Conservation (phyloP, 2,888 invertebrate species). For the Calameuta filiformis region DNA sequence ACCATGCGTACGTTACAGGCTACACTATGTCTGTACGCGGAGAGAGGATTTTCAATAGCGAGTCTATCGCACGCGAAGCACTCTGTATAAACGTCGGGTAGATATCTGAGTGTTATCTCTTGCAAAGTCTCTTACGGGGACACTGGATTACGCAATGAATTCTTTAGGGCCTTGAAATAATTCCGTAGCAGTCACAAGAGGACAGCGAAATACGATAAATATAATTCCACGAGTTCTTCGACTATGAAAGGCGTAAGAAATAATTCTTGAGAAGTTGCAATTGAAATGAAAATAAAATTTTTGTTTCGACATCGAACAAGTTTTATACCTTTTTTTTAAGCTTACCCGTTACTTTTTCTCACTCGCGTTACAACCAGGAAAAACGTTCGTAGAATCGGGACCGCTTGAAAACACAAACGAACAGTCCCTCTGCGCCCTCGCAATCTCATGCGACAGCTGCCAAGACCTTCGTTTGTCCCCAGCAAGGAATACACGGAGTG, state of each 20-base stretch:
- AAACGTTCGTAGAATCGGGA: too few relatives aligned
- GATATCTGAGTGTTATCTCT: not conserved
- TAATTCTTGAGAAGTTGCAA: not conserved
- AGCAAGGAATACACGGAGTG: not conserved
- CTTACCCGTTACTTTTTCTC: too few relatives aligned
- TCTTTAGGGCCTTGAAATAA: not conserved
- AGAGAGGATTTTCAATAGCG: not conserved
- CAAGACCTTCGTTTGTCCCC: not conserved
- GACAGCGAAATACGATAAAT: not conserved
- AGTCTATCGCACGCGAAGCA: not conserved
- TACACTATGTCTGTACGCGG: not conserved
- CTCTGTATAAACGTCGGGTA: not conserved
- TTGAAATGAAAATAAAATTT: not conserved
- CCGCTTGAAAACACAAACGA: not conserved
- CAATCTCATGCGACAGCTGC: not conserved
- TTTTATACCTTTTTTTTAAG: not conserved
- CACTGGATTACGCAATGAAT: not conserved
- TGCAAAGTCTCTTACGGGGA: not conserved
- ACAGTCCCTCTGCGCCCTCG: not conserved
- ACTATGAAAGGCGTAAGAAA: not conserved
- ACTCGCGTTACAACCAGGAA: too few relatives aligned
- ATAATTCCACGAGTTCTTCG: not conserved
- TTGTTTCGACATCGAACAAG: not conserved
- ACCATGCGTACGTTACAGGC: not conserved
- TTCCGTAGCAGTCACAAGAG: not conserved